Evolutionary conservation across 2,797 vertebrate genomes (phyloP).

Genomic region (Thripadectes ignobilis): DNA sequence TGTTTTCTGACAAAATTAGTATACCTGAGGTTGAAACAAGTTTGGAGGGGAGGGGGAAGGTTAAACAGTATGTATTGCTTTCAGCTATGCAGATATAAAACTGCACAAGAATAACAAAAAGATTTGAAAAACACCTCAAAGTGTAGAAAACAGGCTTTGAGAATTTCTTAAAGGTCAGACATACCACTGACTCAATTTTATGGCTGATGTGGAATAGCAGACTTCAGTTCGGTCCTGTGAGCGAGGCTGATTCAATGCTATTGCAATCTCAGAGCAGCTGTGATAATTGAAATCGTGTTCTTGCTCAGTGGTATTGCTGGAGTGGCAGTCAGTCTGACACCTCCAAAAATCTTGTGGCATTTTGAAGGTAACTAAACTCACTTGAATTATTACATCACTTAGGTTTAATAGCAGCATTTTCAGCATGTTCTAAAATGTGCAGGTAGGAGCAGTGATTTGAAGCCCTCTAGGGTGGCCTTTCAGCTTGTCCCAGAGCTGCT

Average conservation of each 20-base stretch:
- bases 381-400: neutral
- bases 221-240: neutral
- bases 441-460: neutral
- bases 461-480: neutral
- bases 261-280: neutral
- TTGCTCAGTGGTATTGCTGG: neutral
- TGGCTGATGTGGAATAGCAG: neutral
- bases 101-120: neutral
- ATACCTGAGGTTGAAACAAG: neutral
- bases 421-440: neutral
- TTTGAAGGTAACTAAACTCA: neutral
- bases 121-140: neutral
- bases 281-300: neutral
- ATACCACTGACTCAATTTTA: neutral
- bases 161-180: neutral
- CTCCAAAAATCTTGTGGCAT: neutral
- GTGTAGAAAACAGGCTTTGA: neutral
- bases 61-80: neutral
- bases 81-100: neutral
- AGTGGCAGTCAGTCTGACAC: slow-evolving; percentile 12
- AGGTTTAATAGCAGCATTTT: neutral
- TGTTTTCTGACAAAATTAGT: neutral
- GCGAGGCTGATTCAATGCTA: neutral
- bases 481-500: neutral
- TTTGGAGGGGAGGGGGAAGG: accelerated